A percentile compares a stretch with the other conserved stretches of the same genome.
Evolutionary conservation across 2,888 invertebrate species (phyloP).

Genomic region (Patella caerulea): DNA sequence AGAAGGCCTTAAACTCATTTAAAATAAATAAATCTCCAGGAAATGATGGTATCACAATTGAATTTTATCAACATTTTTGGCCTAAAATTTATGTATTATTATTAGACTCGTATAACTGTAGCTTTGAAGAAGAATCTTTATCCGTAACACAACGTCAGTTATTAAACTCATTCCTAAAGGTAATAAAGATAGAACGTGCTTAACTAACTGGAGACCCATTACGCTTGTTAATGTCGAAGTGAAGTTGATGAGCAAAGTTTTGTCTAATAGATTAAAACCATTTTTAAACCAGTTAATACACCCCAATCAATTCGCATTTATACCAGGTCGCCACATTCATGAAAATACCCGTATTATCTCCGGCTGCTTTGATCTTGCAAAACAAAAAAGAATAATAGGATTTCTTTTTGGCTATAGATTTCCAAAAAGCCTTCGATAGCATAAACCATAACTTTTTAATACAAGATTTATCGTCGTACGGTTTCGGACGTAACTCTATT

Average conservation of each 20-base stretch:
- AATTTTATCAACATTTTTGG: no score
- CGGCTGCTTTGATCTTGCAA: not conserved
- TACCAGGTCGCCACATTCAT: not conserved
- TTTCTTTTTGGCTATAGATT: not conserved
- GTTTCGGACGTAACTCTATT: not conserved
- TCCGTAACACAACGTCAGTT: not conserved
- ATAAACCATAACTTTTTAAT: not conserved
- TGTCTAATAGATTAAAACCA: constrained; percentile 10
- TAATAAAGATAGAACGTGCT: constrained; percentile 12
- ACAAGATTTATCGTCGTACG: not conserved
- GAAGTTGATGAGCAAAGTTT: not conserved
- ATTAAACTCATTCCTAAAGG: constrained; percentile 21
- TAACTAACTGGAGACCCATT: constrained; percentile 27
- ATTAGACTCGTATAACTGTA: no score
- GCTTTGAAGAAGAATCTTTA: no score
- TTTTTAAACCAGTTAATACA: not conserved
- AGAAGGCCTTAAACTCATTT: no score
- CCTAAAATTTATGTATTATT: no score
- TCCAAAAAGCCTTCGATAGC: constrained; percentile 1
- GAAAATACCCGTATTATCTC: not conserved
- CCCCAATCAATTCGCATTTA: not conserved
- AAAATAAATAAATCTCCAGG: no score
- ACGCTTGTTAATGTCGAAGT: constrained; percentile 11
- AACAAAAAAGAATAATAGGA: not conserved
- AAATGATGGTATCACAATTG: no score